Conservation (phyloP, 2,113 vertebrate genomes). For the Nannobrachium achirus region DNA sequence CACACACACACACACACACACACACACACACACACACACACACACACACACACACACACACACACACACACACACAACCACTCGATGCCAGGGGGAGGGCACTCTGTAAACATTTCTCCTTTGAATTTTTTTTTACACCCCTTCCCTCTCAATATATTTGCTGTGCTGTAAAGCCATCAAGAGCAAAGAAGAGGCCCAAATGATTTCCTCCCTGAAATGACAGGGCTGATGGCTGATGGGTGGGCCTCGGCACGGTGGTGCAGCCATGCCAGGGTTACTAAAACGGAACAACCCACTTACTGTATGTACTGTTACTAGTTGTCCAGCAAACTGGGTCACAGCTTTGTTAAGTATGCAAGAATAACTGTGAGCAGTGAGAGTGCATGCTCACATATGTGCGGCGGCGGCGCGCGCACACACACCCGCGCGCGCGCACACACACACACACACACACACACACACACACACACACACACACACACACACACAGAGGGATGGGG, state of each 20-base stretch:
- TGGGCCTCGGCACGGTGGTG: constrained; percentile 17
- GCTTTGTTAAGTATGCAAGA: constrained; percentile 80
- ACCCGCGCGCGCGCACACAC: constrained; percentile 18
- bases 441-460: constrained; percentile 35
- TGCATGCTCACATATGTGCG: neutral
- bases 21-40: neutral
- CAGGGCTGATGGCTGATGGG: constrained; percentile 37
- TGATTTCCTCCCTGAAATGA: constrained; percentile 45
- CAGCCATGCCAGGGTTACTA: constrained; percentile 39
- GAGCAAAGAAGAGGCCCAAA: constrained; percentile 22
- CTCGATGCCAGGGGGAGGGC: constrained; percentile 42
- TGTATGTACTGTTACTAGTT: constrained; percentile 44
- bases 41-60: constrained; percentile 4
- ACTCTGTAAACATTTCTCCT: constrained; percentile 53
- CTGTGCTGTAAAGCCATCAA: constrained; percentile 35
- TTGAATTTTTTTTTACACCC: constrained; percentile 29
- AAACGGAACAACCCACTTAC: constrained; percentile 80
- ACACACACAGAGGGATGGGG: constrained; percentile 34
- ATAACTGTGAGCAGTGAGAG: constrained; percentile 57
- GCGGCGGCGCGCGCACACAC: neutral
- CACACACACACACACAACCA: constrained; percentile 19
- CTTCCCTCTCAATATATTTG: too few species aligned
- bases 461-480: constrained; percentile 19
- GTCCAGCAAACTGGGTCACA: constrained; percentile 80
- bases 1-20: constrained; percentile 19